Evolutionary conservation across 2,888 invertebrate genomes (phyloP).

Genomic region (Crossocerus cetratus): DNA sequence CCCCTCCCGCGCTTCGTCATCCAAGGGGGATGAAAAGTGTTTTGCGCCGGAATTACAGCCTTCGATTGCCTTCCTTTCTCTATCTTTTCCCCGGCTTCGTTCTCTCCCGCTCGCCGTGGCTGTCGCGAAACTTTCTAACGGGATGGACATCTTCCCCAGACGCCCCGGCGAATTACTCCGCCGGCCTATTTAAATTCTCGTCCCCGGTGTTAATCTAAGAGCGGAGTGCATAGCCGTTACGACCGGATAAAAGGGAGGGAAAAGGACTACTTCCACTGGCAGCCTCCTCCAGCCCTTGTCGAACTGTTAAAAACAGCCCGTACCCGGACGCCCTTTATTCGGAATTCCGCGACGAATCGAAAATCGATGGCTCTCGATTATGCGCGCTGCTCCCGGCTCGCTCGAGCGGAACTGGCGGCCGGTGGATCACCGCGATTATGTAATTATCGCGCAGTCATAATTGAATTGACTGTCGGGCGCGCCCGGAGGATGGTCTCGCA

Average conservation of each 20-base stretch:
- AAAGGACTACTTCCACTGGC: too few relatives aligned
- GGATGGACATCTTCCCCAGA: neutral
- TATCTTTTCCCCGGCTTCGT: neutral
- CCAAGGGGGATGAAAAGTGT: neutral
- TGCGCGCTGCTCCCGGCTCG: neutral
- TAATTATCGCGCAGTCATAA: slow-evolving; percentile 5
- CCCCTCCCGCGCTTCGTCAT: neutral
- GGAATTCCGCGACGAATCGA: neutral
- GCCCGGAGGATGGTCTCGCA: neutral
- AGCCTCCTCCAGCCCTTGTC: too few relatives aligned
- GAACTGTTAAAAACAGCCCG: neutral
- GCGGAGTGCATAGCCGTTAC: neutral
- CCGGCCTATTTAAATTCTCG: neutral
- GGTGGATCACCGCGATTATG: neutral
- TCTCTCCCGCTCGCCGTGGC: neutral
- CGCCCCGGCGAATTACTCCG: neutral
- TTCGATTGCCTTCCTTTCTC: neutral
- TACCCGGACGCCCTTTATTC: neutral
- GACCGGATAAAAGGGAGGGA: neutral
- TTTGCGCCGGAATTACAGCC: slow-evolving; percentile 2
- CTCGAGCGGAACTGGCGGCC: neutral
- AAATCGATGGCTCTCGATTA: slow-evolving; percentile 2
- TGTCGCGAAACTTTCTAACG: neutral
- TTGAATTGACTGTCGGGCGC: neutral
- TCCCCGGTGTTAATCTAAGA: neutral